Percentiles rank a stretch among this genome's conserved stretches.
phyloP scores from a whole-genome alignment of 2,888 invertebrate genomes.

The Caenorhabditis macrosperma region DNA sequence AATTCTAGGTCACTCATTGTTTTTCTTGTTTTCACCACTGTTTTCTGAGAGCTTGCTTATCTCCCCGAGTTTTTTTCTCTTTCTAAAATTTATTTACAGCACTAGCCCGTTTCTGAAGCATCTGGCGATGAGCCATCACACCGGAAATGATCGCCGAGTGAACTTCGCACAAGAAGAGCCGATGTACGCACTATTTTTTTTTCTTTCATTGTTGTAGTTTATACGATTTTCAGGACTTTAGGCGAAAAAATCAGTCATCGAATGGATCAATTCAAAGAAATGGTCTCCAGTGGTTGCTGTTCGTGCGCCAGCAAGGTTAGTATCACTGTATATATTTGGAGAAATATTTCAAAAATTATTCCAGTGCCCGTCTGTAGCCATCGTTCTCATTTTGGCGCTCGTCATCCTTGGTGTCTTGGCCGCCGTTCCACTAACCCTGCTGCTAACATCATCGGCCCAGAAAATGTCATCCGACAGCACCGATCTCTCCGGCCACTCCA shows the following conservation, averaged over 20 bases:
- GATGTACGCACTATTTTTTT: no score
- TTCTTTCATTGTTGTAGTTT: no score
- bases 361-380: constrained; percentile 63
- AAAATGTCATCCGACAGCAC: constrained; percentile 44
- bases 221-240: constrained; percentile 51
- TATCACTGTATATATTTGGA: no score
- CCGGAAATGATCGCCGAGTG: constrained; percentile 39
- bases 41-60: no score
- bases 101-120: no score
- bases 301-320: constrained; percentile 27
- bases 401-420: constrained; percentile 62
- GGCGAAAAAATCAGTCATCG: constrained; percentile 54
- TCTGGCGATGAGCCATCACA: constrained; percentile 41
- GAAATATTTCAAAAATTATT: no score
- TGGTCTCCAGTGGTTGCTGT: constrained; percentile 35
- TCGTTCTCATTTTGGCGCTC: constrained; percentile 60
- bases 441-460: constrained; percentile 41
- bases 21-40: no score
- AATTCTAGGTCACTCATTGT: no score
- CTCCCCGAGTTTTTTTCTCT: no score
- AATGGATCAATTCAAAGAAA: constrained; percentile 53
- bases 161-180: constrained; percentile 49
- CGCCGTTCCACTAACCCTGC: constrained; percentile 53
- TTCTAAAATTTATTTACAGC: no score
- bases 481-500: constrained; percentile 16